These are phyloP conservation scores for Lucilia sericata DNA, from an alignment of 1,140 invertebrate genomes.

Conservation along the genomic window DNA sequence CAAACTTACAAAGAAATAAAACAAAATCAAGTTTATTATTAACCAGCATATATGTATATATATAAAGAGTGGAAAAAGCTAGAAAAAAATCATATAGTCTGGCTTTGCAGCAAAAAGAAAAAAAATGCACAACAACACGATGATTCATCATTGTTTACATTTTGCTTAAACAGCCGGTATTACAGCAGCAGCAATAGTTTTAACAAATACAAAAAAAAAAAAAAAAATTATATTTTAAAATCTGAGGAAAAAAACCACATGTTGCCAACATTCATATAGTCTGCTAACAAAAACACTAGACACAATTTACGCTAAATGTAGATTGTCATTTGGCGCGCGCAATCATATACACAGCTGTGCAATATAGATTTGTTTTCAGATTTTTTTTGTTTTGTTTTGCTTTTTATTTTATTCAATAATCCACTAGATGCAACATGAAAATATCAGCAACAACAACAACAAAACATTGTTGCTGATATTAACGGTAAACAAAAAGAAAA, in stretches of 20 bases:
- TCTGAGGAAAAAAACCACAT: conserved; percentile 18
- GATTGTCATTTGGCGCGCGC: conserved; percentile 42
- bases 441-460: not conserved
- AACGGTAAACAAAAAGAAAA: not conserved
- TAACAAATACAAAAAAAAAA: too few species aligned
- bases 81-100: conserved; percentile 34
- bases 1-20: not conserved
- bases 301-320: conserved; percentile 39
- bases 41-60: not conserved
- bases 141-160: conserved; percentile 43
- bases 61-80: not conserved
- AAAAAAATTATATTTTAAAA: conserved; percentile 8
- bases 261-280: conserved; percentile 31
- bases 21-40: conserved; percentile 37
- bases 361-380: conserved; percentile 1
- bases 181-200: not conserved
- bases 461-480: not conserved
- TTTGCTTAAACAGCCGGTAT: conserved; percentile 40
- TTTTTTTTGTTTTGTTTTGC: not conserved
- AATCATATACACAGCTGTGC: conserved; percentile 42
- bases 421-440: not conserved
- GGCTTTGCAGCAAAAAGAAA: not conserved
- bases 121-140: not conserved
- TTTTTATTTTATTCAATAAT: not conserved
- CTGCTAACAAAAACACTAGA: not conserved